Conservation (phyloP, 2,797 vertebrate genomes). For the Mormyrus proboscirostris region DNA sequence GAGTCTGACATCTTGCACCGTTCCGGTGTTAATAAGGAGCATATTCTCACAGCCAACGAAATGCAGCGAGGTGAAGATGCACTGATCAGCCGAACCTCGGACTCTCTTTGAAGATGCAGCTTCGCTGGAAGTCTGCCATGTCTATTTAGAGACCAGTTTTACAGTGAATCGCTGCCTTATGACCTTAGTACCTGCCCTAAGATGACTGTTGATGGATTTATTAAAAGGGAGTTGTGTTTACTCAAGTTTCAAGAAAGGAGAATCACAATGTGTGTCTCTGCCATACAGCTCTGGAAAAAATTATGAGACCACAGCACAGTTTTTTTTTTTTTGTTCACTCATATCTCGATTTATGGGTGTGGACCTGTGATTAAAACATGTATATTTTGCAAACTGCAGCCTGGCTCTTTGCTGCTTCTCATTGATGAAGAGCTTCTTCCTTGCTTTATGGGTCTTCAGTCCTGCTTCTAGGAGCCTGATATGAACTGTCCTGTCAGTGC, state of each 20-base stretch:
- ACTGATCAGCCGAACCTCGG: background rate
- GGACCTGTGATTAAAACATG: background rate
- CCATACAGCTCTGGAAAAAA: background rate
- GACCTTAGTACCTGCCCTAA: background rate
- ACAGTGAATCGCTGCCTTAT: background rate
- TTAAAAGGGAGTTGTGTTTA: background rate
- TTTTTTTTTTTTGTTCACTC: background rate
- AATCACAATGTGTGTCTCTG: background rate
- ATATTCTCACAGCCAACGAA: background rate
- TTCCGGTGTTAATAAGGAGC: background rate
- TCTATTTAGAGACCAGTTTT: background rate
- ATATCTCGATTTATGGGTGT: background rate
- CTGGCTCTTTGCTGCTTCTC: background rate
- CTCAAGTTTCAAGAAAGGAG: background rate
- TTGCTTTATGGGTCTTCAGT: background rate
- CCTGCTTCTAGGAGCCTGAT: background rate
- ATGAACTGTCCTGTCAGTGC: background rate
- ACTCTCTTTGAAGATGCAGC: background rate
- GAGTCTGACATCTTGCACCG: background rate
- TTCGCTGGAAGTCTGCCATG: background rate
- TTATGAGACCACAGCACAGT: background rate
- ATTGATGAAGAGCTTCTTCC: background rate
- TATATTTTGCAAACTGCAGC: background rate
- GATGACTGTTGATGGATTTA: background rate
- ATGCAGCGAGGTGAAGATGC: background rate